Evolutionary conservation across 2,113 vertebrate genomes (phyloP).

Genomic region (Rhodinocichla rosea): DNA sequence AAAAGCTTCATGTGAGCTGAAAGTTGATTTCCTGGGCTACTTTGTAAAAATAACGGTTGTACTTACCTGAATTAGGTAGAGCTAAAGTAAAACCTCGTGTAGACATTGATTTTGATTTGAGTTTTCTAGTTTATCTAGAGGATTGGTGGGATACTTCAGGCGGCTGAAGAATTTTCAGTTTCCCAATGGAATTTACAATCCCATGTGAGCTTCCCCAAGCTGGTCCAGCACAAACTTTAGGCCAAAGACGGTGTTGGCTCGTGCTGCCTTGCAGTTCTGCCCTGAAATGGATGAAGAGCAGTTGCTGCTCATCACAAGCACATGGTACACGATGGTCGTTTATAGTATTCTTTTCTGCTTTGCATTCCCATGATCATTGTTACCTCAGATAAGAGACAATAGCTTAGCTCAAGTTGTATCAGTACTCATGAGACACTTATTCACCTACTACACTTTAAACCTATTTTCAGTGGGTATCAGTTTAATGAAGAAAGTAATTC

Average conservation of each 20-base stretch:
- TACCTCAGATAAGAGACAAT: background rate
- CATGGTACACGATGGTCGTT: background rate
- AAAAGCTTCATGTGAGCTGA: background rate
- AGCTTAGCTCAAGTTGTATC: background rate
- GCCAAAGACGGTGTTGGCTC: background rate
- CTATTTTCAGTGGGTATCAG: background rate
- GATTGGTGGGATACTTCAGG: background rate
- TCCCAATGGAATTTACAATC: fast-evolving
- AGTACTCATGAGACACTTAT: background rate
- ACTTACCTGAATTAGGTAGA: background rate
- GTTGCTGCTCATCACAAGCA: fast-evolving
- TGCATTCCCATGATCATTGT: background rate
- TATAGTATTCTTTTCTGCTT: background rate
- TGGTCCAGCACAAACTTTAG: background rate
- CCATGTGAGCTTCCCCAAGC: background rate
- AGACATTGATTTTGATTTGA: background rate
- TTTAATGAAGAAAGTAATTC: background rate
- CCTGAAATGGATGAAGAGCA: background rate
- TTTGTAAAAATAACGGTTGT: background rate
- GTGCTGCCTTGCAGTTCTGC: background rate
- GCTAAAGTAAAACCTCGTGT: background rate
- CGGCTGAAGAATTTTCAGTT: background rate
- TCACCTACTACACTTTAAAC: background rate
- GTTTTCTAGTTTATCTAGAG: background rate
- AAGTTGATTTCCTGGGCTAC: background rate